Evolutionary conservation across 2,797 vertebrate species (phyloP).

Genomic region (Syndactyla subalaris): DNA sequence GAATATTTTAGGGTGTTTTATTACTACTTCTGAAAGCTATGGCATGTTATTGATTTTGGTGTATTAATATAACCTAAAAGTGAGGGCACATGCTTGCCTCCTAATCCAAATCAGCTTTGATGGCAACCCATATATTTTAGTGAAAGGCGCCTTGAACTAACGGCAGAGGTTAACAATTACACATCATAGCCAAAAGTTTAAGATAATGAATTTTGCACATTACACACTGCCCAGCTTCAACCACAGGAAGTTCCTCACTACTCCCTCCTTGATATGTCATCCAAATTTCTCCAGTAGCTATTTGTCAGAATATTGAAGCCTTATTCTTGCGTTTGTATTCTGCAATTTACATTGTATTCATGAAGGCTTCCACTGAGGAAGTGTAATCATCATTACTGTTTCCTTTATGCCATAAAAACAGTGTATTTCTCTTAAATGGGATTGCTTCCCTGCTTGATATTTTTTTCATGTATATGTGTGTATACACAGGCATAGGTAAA

Average conservation of each 20-base stretch:
- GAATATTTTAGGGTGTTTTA: constrained; percentile 84
- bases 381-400: constrained; percentile 52
- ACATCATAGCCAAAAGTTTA: constrained; percentile 72
- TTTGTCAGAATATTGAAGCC: constrained; percentile 21
- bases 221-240: constrained; percentile 36
- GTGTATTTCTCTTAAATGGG: constrained; percentile 42
- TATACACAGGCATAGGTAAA: neutral
- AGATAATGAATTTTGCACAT: constrained; percentile 73
- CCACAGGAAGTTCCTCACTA: constrained; percentile 11
- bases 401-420: constrained; percentile 40
- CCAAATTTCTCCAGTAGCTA: neutral
- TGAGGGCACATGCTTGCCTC: constrained; percentile 66
- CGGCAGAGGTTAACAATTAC: constrained; percentile 77
- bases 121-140: constrained; percentile 72
- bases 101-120: constrained; percentile 78
- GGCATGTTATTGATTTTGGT: constrained; percentile 79
- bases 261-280: neutral
- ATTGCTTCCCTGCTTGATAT: constrained; percentile 10
- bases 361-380: constrained; percentile 37
- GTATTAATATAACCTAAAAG: constrained; percentile 80
- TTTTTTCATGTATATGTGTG: neutral
- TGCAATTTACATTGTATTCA: constrained; percentile 29
- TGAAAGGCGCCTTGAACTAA: constrained; percentile 74
- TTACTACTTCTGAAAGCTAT: constrained; percentile 80
- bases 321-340: constrained; percentile 28